Conservation (phyloP, 2,797 vertebrate species). For the Craterocephalus amniculus region DNA sequence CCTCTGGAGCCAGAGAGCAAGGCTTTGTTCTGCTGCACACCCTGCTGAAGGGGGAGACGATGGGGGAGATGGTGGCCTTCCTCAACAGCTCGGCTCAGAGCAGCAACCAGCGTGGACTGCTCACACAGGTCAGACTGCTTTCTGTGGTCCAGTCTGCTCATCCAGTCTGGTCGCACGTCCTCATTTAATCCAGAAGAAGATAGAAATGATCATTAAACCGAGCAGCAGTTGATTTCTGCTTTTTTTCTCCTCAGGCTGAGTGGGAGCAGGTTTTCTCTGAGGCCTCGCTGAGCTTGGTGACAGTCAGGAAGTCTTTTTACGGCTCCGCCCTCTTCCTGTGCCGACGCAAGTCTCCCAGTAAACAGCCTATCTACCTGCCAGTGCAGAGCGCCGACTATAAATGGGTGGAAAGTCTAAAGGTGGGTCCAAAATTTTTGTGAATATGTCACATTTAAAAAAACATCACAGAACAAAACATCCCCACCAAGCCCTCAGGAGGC, state of each 20-base stretch:
- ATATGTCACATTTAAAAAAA: no score
- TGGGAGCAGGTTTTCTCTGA: slow-evolving; percentile 87
- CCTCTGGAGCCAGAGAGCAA: slow-evolving; percentile 83
- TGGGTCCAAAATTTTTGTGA: slow-evolving; percentile 53
- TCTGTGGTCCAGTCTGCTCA: neutral
- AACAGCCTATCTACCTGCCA: slow-evolving; percentile 81
- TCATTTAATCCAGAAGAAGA: neutral
- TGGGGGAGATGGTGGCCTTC: slow-evolving; percentile 88
- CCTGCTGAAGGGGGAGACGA: slow-evolving; percentile 86
- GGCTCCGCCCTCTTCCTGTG: slow-evolving; percentile 91
- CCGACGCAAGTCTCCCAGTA: slow-evolving; percentile 68
- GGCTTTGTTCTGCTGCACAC: slow-evolving; percentile 93
- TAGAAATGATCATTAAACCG: neutral
- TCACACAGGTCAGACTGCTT: slow-evolving; percentile 85
- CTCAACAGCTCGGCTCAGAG: slow-evolving; percentile 80
- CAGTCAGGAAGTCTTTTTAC: slow-evolving; percentile 89
- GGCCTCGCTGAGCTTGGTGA: slow-evolving; percentile 82
- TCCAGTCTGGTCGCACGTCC: neutral
- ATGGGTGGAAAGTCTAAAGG: slow-evolving; percentile 96
- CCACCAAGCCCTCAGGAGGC: no score
- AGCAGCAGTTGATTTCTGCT: neutral
- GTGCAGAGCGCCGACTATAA: slow-evolving; percentile 85
- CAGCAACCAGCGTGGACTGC: slow-evolving; percentile 76
- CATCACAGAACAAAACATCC: no score
- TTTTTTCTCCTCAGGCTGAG: slow-evolving; percentile 77